Evolutionary conservation across 1,140 invertebrate species (phyloP).

Genomic region (Paraescarpia echinospica): DNA sequence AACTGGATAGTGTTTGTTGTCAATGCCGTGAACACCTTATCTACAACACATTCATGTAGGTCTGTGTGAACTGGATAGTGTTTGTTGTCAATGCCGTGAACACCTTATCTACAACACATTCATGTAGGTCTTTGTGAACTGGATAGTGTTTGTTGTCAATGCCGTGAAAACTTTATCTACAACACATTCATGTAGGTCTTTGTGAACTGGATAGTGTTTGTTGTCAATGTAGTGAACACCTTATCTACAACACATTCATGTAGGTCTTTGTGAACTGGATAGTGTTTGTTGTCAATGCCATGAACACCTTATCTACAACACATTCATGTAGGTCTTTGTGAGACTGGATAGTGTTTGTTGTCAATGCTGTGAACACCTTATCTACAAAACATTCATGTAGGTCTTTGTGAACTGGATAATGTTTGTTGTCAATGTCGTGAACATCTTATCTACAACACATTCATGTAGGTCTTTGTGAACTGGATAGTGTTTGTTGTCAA

Average conservation of each 20-base stretch:
- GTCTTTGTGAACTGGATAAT: too few relatives aligned
- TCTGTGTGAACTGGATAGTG: neutral
- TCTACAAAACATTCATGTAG: conserved; percentile 63
- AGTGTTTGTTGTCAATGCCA: neutral
- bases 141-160: neutral
- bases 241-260: conserved; percentile 66
- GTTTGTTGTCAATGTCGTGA: neutral
- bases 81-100: neutral
- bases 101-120: too few relatives aligned
- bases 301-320: too few relatives aligned
- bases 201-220: neutral
- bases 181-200: too few relatives aligned
- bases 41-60: conserved; percentile 41
- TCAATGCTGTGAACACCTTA: conserved; percentile 70
- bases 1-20: conserved; percentile 74
- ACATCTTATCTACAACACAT: too few relatives aligned
- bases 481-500: conserved; percentile 60
- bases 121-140: too few relatives aligned
- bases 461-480: conserved; percentile 65
- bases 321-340: too few relatives aligned
- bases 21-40: conserved; percentile 69
- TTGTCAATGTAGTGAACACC: conserved; percentile 66
- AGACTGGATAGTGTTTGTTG: neutral
- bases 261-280: too few relatives aligned
- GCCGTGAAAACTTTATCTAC: too few relatives aligned